A percentile compares a stretch with the other conserved stretches of the same genome.
Conservation (phyloP, 1,140 invertebrate genomes). For the Anagrus nilaparvatae region DNA sequence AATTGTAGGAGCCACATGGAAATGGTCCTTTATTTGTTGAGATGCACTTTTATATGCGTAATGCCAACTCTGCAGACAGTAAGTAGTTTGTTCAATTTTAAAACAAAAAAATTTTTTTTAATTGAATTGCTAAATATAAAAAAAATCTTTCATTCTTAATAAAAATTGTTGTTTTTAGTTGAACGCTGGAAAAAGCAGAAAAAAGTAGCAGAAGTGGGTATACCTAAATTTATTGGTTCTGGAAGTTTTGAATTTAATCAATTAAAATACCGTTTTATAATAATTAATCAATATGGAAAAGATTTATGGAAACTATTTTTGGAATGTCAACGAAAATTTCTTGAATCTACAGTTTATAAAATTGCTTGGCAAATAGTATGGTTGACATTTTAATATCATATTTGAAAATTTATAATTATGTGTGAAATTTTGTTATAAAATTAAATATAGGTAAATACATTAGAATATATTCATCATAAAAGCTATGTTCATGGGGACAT, state of each 20-base stretch:
- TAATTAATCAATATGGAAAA: constrained; percentile 83
- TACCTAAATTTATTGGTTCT: constrained; percentile 75
- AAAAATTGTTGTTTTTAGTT: constrained; percentile 41
- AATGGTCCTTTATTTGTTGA: constrained; percentile 94
- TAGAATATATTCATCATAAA: constrained; percentile 80
- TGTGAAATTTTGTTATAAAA: not conserved
- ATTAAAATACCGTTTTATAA: constrained; percentile 79
- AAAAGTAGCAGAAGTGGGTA: constrained; percentile 67
- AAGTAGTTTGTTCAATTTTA: constrained; percentile 37
- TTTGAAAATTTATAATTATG: not conserved
- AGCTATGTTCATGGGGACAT: constrained; percentile 88
- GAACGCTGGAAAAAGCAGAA: constrained; percentile 61
- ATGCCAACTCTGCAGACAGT: constrained; percentile 72
- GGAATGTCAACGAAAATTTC: constrained; percentile 58
- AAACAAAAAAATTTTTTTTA: constrained; percentile 1
- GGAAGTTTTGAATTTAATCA: constrained; percentile 69
- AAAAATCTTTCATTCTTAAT: not conserved
- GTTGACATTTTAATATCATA: constrained; percentile 10
- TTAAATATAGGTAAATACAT: constrained; percentile 56
- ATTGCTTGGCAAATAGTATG: constrained; percentile 80
- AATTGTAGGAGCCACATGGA: constrained; percentile 71
- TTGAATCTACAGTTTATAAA: constrained; percentile 63
- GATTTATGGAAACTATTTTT: constrained; percentile 78
- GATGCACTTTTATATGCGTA: constrained; percentile 88
- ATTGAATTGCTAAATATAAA: not conserved